These are phyloP conservation scores for Etheostoma perlongum DNA, from an alignment of 2,797 vertebrate genomes.

Conservation along the genomic window DNA sequence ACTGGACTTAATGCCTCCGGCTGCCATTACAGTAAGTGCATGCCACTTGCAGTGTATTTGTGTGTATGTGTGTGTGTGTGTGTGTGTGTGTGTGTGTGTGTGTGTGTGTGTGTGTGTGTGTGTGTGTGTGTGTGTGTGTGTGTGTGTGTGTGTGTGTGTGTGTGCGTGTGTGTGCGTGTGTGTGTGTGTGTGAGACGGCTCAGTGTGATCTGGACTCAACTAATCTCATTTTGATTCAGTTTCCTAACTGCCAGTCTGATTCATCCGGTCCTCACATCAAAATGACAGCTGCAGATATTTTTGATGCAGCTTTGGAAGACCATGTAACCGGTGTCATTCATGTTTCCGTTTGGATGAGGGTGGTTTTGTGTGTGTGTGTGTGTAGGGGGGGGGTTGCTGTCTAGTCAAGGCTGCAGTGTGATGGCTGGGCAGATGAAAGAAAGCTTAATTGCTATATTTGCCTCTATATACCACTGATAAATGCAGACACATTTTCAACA, in stretches of 20 bases:
- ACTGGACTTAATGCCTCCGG: background rate
- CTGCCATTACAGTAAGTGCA: background rate
- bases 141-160: background rate
- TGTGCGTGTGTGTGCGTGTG: background rate
- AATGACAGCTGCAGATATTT: slow-evolving; percentile 23
- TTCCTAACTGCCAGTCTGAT: background rate
- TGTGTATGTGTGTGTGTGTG: background rate
- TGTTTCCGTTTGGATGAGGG: background rate
- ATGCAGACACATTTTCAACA: slow-evolving; percentile 2
- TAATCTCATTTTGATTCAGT: slow-evolving; percentile 24
- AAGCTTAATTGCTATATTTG: slow-evolving; percentile 18
- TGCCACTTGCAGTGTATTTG: no score
- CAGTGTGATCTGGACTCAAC: background rate
- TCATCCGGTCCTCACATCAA: slow-evolving; percentile 18
- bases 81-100: background rate
- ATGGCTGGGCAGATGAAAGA: slow-evolving; percentile 21
- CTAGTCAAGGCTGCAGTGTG: background rate
- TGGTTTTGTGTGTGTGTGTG: background rate
- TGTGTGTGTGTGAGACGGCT: background rate
- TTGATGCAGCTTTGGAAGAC: background rate
- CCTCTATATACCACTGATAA: background rate
- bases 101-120: background rate
- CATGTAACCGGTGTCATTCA: slow-evolving; percentile 21
- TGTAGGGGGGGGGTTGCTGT: background rate
- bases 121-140: no score